Conservation (phyloP, 2,113 vertebrate genomes). For the Crotalus helleri region DNA sequence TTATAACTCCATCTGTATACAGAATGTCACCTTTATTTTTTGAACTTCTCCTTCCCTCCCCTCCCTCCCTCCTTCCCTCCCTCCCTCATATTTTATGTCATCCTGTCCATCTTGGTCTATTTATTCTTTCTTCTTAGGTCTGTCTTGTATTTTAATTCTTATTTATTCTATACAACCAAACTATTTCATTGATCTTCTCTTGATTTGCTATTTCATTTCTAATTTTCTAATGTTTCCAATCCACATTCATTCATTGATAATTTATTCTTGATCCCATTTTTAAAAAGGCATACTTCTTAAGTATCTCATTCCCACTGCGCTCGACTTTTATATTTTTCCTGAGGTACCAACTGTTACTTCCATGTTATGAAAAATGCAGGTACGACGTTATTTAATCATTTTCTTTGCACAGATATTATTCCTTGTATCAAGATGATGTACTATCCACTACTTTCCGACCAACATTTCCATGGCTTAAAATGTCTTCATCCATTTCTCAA, state of each 20-base stretch:
- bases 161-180: not conserved
- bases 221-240: not conserved
- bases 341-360: not conserved
- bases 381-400: not conserved
- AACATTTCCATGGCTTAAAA: not conserved
- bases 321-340: not conserved
- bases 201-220: not conserved
- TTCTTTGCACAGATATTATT: not conserved
- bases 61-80: not conserved
- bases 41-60: not conserved
- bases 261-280: not conserved
- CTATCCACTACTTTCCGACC: not conserved
- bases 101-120: not conserved
- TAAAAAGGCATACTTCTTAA: not conserved
- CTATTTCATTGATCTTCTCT: not conserved
- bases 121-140: not conserved
- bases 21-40: not conserved
- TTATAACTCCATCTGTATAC: not conserved
- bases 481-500: not conserved
- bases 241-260: not conserved
- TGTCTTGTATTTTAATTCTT: not conserved
- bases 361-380: not conserved
- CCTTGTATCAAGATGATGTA: not conserved
- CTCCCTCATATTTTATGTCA: not conserved
- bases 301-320: not conserved